phyloP scores from a whole-genome alignment of 1,140 invertebrate genomes.

The Kradibia gibbosae region DNA sequence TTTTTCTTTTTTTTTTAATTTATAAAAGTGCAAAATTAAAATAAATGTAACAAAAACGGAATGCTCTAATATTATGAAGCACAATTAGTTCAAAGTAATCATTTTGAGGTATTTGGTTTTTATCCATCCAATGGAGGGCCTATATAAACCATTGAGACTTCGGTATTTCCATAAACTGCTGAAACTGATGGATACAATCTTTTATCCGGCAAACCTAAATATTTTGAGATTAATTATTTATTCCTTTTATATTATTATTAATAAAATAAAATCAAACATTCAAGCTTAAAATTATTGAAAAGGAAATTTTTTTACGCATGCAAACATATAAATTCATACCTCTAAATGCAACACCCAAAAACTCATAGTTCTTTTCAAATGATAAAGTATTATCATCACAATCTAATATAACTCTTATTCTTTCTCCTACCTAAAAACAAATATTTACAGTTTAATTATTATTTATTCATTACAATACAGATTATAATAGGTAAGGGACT shows the following conservation, averaged over 20 bases:
- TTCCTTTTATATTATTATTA: too few species aligned
- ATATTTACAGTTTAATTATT: slow-evolving; percentile 13
- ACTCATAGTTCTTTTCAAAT: slow-evolving; percentile 99
- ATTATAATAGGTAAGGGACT: not conserved
- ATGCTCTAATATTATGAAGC: not conserved
- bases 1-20: not conserved
- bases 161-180: slow-evolving; percentile 98
- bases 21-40: not conserved
- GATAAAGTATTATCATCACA: slow-evolving; percentile 97
- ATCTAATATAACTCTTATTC: slow-evolving; percentile 96
- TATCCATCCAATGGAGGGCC: slow-evolving; percentile 95
- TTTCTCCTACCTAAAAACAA: slow-evolving; percentile 89
- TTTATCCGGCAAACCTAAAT: slow-evolving; percentile 90
- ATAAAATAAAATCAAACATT: too few species aligned
- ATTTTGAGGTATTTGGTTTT: slow-evolving; percentile 60
- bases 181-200: slow-evolving; percentile 96
- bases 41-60: slow-evolving; percentile 13
- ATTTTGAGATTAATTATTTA: slow-evolving; percentile 23
- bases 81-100: slow-evolving; percentile 1
- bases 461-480: not conserved
- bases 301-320: too few species aligned
- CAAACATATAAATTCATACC: slow-evolving; percentile 74
- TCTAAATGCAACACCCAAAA: slow-evolving; percentile 97
- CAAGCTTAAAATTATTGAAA: too few species aligned
- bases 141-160: slow-evolving; percentile 99